Percentiles rank a stretch among this genome's conserved stretches.
phyloP scores from a whole-genome alignment of 2,797 vertebrate genomes.

The Hypotaenidia okinawae region DNA sequence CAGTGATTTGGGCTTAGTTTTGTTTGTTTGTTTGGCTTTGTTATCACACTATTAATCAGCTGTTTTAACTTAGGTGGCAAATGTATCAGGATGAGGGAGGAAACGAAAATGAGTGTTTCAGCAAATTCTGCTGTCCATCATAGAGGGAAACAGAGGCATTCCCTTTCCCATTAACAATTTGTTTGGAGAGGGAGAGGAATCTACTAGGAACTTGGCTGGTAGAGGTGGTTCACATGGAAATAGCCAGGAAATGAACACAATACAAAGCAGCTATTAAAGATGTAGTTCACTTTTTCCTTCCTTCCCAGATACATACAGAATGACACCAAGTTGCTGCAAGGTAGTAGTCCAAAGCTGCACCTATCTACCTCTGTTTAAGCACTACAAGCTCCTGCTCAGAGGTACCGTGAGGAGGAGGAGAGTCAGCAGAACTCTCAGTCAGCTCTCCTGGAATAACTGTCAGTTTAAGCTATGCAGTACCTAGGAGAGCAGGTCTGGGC shows the following conservation, averaged over 20 bases:
- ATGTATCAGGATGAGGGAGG: not conserved
- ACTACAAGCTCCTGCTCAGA: not conserved
- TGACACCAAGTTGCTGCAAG: not conserved
- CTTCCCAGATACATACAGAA: fast-evolving
- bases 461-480: not conserved
- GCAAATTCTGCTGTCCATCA: not conserved
- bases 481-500: not conserved
- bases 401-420: not conserved
- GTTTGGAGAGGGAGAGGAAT: not conserved
- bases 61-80: not conserved
- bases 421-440: not conserved
- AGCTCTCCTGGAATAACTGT: not conserved
- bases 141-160: not conserved
- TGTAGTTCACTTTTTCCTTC: not conserved
- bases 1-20: not conserved
- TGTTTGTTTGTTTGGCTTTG: not conserved
- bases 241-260: not conserved
- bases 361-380: not conserved
- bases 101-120: not conserved
- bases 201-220: not conserved
- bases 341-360: not conserved
- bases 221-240: not conserved
- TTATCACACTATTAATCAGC: not conserved
- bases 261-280: not conserved
- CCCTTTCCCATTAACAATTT: not conserved